Evolutionary conservation across 2,888 invertebrate species (phyloP), one percentile per base, ranked within the genome.

Genomic region (Tipula vernalis): DNA sequence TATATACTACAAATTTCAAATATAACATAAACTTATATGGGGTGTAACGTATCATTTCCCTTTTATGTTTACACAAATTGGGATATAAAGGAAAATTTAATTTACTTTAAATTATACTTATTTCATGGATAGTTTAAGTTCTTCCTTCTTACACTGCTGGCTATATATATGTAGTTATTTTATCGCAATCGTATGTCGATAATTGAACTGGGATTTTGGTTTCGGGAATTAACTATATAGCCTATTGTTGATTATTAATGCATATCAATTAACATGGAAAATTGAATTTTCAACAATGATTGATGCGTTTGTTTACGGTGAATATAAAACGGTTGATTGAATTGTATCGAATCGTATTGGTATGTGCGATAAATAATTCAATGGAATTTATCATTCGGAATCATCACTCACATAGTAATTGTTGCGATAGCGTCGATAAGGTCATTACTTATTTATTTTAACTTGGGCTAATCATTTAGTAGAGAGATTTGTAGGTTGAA

Each of bases 201-300:
- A 71, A 71, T 71, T 71, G 71, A 28, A 71, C n/a, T 71, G 71
- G 71, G 28, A 28, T 71, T 71, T 71, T 71, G 71, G 71, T 71
- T 71, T 3, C 71, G 28, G 71, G n/a, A 28, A 71, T 71, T 71
- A 71, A 18, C 71, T 12, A 28, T n/a, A 28, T 71, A 71, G 28
- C 12, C 71, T 71, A 3, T 71, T 71, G 71, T 18, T 71, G 71
- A 71, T 71, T 71, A 71, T 71, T 71, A 71, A 71, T 71, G 71
- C 71, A 71, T 71, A 71, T 71, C 5, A 28, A 71, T 71, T 71
- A 71, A 71, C 71, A 71, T 71, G 71, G 71, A 71, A 71, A 71
- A 71, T 71, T 71, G 71, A 71, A 71, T 71, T 71, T 71, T 71
- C 71, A 71, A 71, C 71, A 71, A 71, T 71, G 71, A 71, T 71